Percentiles rank a stretch among this genome's conserved stretches.
phyloP scores from a whole-genome alignment of 1,140 invertebrate genomes.

The Drosophila carrolli region DNA sequence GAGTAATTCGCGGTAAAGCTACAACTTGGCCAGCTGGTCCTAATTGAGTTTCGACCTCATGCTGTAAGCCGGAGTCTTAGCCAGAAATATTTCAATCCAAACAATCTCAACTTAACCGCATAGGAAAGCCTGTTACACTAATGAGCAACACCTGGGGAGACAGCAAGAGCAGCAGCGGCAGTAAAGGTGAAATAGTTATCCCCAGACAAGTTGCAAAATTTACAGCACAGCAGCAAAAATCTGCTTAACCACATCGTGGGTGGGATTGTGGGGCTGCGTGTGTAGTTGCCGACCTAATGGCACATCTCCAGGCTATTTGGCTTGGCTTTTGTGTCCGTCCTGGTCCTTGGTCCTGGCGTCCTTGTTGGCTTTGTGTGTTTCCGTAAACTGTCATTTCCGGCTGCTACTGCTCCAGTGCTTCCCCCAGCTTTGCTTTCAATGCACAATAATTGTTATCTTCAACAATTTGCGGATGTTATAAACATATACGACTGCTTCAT shows the following conservation, averaged over 20 bases:
- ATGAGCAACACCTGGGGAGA: constrained; percentile 66
- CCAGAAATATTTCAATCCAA: constrained; percentile 50
- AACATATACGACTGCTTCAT: constrained; percentile 80
- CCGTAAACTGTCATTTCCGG: constrained; percentile 81
- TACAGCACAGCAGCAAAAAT: constrained; percentile 48
- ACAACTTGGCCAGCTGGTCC: constrained; percentile 1
- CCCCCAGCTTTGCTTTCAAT: constrained; percentile 68
- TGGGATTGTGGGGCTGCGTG: constrained; percentile 15
- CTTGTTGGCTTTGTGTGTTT: constrained; percentile 61
- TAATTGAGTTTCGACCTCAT: constrained; percentile 36
- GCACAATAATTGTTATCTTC: constrained; percentile 83
- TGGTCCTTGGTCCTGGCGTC: constrained; percentile 28
- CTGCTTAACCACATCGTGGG: constrained; percentile 61
- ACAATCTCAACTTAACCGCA: constrained; percentile 38
- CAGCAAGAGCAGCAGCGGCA: constrained; percentile 9
- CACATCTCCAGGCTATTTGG: constrained; percentile 73
- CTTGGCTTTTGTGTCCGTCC: constrained; percentile 60
- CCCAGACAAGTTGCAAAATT: constrained; percentile 52
- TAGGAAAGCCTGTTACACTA: constrained; percentile 49
- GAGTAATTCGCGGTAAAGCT: background rate
- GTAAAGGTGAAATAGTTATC: constrained; percentile 42
- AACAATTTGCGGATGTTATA: constrained; percentile 83
- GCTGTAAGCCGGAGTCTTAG: constrained; percentile 25
- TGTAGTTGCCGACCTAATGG: constrained; percentile 73
- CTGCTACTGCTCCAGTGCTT: constrained; percentile 31